Evolutionary conservation across 2,888 invertebrate genomes (phyloP), one percentile per base, ranked within the genome.

Genomic region (Troides oblongomaculatus): DNA sequence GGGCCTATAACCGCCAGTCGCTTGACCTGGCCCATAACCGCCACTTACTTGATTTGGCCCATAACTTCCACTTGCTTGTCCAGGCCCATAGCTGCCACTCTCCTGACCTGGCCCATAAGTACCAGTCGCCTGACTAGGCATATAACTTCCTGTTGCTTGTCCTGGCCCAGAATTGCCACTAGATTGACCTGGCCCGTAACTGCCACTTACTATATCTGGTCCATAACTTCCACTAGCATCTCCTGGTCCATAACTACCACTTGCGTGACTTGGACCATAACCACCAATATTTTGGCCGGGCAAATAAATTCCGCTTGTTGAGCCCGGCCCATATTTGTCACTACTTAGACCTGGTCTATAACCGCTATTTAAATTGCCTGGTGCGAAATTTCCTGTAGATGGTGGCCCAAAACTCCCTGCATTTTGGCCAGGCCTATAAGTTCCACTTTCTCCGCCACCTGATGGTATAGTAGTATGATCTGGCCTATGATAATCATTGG

Each of bases 71-170:
- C 18, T n/a, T 1, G 8, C 23, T 21, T 12, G 23, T 2, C 57
- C 57, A 14, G 57, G 57, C 0, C 23, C 57, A 58, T 58, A 23
- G 14, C 3, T 10, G 6, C 23, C 23, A 58, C 57, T 23, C 23
- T 2, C 23, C 3, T 23, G 21, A 12, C 57, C 57, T 12, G 57
- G 57, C 23, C 12, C 57, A 14, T 61, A 69, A n/a, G 12, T 64
- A 6, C 58, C 59, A 53, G 18, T 6, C 5, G 53, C 6, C 18
- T 53, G 76, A 4, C 76, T 73, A 2, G 74, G 70, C 6, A 73
- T 71, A 71, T 77, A 76, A 56, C 66, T 75, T 23, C 71, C 72
- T 56, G 66, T 59, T 50, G 56, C 62, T 72, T 71, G 62, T 71
- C 75, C 67, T 63, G 74, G 70, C 69, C 71, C 14, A 62, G 74